Conservation (phyloP, 2,113 vertebrate species). For the Cryptotis parvus region DNA sequence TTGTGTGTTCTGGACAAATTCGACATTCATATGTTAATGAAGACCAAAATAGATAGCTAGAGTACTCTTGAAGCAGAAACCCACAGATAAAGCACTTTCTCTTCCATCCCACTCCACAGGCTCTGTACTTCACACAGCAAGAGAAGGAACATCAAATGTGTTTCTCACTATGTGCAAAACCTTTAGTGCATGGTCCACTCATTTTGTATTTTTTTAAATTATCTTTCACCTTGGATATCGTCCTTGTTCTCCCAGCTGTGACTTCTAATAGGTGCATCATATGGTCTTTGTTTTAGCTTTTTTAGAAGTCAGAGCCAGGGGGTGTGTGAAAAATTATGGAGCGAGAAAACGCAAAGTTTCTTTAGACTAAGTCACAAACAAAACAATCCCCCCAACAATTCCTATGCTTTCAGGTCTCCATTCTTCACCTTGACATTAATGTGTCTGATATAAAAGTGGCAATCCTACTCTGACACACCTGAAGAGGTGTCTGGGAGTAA, state of each 20-base stretch:
- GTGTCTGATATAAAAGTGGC: not conserved
- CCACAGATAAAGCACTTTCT: constrained; percentile 39
- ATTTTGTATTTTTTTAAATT: not conserved
- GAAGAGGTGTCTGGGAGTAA: not conserved
- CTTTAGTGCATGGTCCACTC: constrained; percentile 15
- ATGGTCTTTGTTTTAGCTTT: constrained; percentile 1
- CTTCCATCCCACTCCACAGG: not conserved
- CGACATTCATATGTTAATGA: constrained; percentile 65
- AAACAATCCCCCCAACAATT: not conserved
- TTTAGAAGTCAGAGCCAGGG: not conserved
- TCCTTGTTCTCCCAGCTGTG: not conserved
- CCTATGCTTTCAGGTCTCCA: not conserved
- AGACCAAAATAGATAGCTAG: constrained; percentile 55
- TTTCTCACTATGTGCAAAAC: constrained; percentile 53
- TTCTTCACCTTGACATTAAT: not conserved
- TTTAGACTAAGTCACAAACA: not conserved
- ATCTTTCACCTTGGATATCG: constrained; percentile 58
- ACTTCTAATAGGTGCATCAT: constrained; percentile 21
- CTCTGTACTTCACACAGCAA: constrained; percentile 44
- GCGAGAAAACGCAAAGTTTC: not conserved
- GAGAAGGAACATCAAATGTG: constrained; percentile 23
- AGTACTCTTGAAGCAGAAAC: constrained; percentile 28
- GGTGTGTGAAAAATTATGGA: not conserved
- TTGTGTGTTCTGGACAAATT: constrained; percentile 19
- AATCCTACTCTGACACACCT: not conserved